Percentiles rank a stretch among this genome's conserved stretches.
These are phyloP conservation scores for Tupaia chinensis DNA, from an alignment of 2,113 vertebrate genomes.

Conservation along the genomic window DNA sequence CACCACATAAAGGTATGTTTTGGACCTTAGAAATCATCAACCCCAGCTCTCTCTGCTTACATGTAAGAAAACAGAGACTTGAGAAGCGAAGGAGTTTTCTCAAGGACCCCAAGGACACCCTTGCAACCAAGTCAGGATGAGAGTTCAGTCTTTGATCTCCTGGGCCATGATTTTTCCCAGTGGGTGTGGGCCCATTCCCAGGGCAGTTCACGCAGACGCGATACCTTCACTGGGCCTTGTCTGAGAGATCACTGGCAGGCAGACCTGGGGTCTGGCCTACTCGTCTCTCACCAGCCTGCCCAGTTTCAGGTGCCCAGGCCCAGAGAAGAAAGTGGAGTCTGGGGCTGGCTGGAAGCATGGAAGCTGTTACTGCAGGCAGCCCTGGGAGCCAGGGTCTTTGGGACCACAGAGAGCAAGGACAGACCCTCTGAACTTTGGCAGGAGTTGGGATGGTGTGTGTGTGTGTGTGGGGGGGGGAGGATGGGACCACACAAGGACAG, in stretches of 20 bases:
- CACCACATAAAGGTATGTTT: background rate
- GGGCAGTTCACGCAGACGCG: background rate
- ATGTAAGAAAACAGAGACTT: background rate
- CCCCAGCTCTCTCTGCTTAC: background rate
- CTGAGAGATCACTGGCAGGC: background rate
- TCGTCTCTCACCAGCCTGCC: background rate
- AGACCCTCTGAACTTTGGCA: background rate
- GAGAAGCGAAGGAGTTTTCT: background rate
- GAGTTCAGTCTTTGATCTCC: background rate
- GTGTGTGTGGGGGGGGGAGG: too few relatives aligned
- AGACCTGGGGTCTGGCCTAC: background rate
- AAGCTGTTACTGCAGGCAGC: background rate
- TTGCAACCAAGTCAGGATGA: background rate
- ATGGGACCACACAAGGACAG: background rate
- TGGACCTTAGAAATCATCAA: conserved; percentile 46
- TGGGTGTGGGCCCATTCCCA: background rate
- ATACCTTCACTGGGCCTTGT: background rate
- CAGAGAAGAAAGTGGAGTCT: background rate
- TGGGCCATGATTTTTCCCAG: background rate
- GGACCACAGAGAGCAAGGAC: background rate
- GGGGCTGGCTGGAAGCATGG: background rate
- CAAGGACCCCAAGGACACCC: background rate
- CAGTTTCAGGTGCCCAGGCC: background rate
- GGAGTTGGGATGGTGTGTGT: background rate
- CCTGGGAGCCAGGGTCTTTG: background rate